These are phyloP conservation scores for Muscicapa comitata DNA, from an alignment of 2,797 vertebrate species.

Conservation along the genomic window DNA sequence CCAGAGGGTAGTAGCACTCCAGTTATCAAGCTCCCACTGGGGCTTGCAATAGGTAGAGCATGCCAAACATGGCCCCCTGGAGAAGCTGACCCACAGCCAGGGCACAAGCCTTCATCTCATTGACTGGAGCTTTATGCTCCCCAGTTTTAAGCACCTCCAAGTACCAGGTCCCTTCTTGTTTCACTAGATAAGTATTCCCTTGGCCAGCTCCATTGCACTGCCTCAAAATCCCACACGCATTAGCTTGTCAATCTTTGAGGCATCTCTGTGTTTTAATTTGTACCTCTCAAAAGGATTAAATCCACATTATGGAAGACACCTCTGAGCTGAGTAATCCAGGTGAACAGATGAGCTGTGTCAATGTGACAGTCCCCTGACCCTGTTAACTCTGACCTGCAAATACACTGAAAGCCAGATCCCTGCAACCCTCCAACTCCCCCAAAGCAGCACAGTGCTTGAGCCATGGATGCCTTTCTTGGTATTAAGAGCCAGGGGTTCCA, in stretches of 20 bases:
- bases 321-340: neutral
- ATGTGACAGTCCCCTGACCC: neutral
- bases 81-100: neutral
- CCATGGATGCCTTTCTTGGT: neutral
- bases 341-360: neutral
- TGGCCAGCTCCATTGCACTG: neutral
- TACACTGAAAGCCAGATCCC: neutral
- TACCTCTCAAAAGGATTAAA: neutral
- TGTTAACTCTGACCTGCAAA: neutral
- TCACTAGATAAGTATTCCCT: neutral
- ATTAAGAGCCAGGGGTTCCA: neutral
- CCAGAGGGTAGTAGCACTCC: neutral
- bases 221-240: neutral
- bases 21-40: neutral
- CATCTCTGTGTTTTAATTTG: neutral
- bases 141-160: neutral
- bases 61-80: neutral
- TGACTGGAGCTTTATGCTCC: neutral
- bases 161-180: neutral
- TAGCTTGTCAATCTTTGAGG: neutral
- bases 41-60: neutral
- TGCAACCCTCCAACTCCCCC: neutral
- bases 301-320: neutral
- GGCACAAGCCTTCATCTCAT: neutral
- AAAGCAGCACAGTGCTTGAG: rapidly evolving